Evolutionary conservation across 2,888 invertebrate genomes (phyloP), one percentile per base, ranked within the genome.

Genomic region (Melolontha melolontha): DNA sequence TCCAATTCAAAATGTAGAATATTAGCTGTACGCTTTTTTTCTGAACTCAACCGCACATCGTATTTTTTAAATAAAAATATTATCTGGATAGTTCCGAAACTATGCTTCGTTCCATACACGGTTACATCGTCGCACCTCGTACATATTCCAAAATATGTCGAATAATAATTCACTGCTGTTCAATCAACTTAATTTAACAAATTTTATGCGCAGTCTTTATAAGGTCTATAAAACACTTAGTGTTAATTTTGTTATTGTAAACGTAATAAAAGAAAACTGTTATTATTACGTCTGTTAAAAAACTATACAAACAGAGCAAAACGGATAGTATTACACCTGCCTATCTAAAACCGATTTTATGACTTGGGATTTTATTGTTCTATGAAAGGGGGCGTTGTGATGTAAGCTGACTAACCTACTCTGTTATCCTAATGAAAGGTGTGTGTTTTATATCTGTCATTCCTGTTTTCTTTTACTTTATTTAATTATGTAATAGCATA

Each of bases 341-440:
- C 47, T 44, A 29, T 12, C 10, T 10, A 27, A 59, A 29, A 44
- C 29, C 59, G 27, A 59, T 59, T 59, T 59, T 59, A 59, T 27
- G 59, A 59, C 44, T 44, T 47, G 14, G 29, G 34, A 29, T 59
- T 59, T 59, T 59, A 59, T 59, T 59, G 59, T 59, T 47, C 12
- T 59, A 47, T 11, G 34, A 29, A 44, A 59, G 44, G 14, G 29
- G 42, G 59, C 47, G 34, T 59, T 59, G 47, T 10, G 29, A 12
- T 29, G 29, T 42, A 27, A 39, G 27, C 12, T 44, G 34, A 59
- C 59, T 44, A 41, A 59, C 59, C 59, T 59, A 59, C 27, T 44
- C 16, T 16, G 59, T 59, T 59, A 59, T 5, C 5, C 44, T 59
- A 59, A 59, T 59, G 59, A 44, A 59, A 59, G 44, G 59, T 14